A percentile compares a stretch with the other conserved stretches of the same genome.
These are phyloP conservation scores for Cataglyphis altisquamis DNA, from an alignment of 2,888 invertebrate species.

Conservation along the genomic window DNA sequence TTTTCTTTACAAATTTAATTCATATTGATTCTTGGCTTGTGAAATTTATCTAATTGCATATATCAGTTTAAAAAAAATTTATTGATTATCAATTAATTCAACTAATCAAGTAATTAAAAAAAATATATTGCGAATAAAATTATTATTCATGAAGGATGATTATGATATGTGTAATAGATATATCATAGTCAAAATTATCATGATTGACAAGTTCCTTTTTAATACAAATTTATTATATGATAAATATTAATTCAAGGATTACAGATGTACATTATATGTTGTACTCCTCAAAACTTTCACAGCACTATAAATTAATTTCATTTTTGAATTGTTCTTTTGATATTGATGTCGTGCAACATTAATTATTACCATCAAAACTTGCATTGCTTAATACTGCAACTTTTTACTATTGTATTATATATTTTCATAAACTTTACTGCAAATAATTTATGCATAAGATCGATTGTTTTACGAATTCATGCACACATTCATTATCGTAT, in stretches of 20 bases:
- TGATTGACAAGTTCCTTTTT: neutral
- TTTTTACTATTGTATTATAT: slow-evolving; percentile 26
- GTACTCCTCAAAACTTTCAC: neutral
- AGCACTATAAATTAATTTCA: neutral
- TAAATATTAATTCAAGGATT: slow-evolving; percentile 11
- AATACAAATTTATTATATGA: slow-evolving; percentile 7
- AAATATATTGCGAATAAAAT: slow-evolving; percentile 47
- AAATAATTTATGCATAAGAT: slow-evolving; percentile 11
- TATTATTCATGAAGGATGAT: neutral
- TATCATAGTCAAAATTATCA: neutral
- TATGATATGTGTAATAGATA: neutral
- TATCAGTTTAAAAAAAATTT: slow-evolving; percentile 50
- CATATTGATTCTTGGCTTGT: slow-evolving; percentile 2
- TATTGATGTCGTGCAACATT: slow-evolving; percentile 1
- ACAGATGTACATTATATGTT: neutral
- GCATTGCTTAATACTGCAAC: neutral
- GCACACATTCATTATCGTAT: neutral
- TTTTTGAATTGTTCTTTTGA: neutral
- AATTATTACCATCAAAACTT: slow-evolving; percentile 15
- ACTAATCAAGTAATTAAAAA: slow-evolving; percentile 36
- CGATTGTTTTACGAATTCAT: neutral
- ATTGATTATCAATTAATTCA: slow-evolving; percentile 30
- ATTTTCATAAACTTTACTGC: slow-evolving; percentile 7
- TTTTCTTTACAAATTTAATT: neutral
- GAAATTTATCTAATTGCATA: neutral